Conservation (phyloP, 2,113 vertebrate species). For the Channa argus region DNA sequence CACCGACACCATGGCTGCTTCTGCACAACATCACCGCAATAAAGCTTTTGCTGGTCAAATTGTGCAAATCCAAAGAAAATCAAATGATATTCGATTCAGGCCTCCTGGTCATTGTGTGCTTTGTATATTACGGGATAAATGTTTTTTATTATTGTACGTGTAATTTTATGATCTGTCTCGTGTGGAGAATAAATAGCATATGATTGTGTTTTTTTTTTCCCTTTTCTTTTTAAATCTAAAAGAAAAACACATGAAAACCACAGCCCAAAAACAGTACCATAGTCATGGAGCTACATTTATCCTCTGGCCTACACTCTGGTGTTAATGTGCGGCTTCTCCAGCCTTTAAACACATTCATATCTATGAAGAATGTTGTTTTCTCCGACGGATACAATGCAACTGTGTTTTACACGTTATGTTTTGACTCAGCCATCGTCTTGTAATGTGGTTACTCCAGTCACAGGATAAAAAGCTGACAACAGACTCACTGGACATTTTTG, state of each 20-base stretch:
- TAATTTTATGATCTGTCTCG: conserved; percentile 65
- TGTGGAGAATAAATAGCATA: conserved; percentile 63
- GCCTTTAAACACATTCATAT: conserved; percentile 72
- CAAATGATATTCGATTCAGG: conserved; percentile 43
- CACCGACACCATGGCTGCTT: conserved; percentile 31
- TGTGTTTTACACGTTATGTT: conserved; percentile 67
- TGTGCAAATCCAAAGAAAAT: conserved; percentile 41
- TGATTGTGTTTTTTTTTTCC: conserved; percentile 52
- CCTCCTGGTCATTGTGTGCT: conserved; percentile 58
- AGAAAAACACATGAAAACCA: conserved; percentile 67
- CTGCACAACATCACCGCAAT: conserved; percentile 74
- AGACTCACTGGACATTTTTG: conserved; percentile 32
- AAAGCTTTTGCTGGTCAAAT: conserved; percentile 61
- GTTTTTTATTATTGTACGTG: conserved; percentile 58
- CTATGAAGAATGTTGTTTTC: conserved; percentile 76
- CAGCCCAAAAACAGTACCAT: conserved; percentile 54
- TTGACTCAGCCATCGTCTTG: conserved; percentile 44
- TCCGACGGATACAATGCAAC: conserved; percentile 60
- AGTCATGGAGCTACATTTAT: conserved; percentile 62
- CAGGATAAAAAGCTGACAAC: conserved; percentile 52
- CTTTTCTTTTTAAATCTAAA: conserved; percentile 15
- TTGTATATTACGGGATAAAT: conserved; percentile 52
- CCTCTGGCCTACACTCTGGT: conserved; percentile 57
- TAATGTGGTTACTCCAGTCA: conserved; percentile 64
- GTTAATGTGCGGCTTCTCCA: conserved; percentile 70